Evolutionary conservation across 2,113 vertebrate species (phyloP).

Genomic region (Eptesicus fuscus): DNA sequence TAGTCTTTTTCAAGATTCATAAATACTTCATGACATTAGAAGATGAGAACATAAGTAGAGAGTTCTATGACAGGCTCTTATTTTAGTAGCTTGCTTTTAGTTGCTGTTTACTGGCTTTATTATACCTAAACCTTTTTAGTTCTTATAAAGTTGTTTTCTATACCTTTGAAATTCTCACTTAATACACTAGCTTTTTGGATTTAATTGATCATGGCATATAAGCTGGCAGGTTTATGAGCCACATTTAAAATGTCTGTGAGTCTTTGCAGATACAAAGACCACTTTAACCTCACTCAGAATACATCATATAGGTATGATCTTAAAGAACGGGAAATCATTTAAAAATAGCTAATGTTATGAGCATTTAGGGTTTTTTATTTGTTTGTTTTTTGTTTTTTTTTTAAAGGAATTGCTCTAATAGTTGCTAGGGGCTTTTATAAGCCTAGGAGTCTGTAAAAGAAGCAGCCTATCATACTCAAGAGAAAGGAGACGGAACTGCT

Average conservation of each 20-base stretch:
- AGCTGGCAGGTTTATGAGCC: not conserved
- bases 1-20: not conserved
- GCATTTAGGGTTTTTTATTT: not conserved
- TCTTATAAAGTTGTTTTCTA: not conserved
- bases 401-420: not conserved
- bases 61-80: not conserved
- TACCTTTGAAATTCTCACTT: not conserved
- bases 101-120: constrained; percentile 7
- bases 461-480: not conserved
- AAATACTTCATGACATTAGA: not conserved
- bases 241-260: not conserved
- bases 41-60: not conserved
- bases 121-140: not conserved
- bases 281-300: not conserved
- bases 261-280: not conserved
- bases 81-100: constrained; percentile 12
- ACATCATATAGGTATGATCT: not conserved
- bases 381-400: not conserved
- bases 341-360: not conserved
- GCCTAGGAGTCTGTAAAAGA: not conserved
- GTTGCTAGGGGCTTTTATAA: not conserved
- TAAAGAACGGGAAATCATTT: not conserved
- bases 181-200: not conserved
- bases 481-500: not conserved
- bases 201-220: not conserved